A percentile compares a stretch with the other conserved stretches of the same genome.
These are phyloP conservation scores for Leptonema lineaticorne DNA, from an alignment of 1,140 invertebrate genomes.

Conservation along the genomic window DNA sequence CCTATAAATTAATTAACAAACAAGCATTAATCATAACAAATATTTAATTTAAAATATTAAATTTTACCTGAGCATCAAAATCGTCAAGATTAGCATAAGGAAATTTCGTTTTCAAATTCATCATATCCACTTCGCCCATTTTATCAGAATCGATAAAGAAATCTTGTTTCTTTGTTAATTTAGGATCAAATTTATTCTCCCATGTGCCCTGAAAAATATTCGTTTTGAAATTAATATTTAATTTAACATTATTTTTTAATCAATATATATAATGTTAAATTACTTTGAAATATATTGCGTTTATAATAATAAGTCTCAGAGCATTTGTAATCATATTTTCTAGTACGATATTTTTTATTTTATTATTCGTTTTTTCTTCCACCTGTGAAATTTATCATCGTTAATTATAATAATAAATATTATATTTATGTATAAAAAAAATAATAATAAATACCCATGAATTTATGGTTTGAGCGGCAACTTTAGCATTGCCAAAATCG, in stretches of 20 bases:
- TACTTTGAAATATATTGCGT: not conserved
- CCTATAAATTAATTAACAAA: not conserved
- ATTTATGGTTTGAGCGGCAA: not conserved
- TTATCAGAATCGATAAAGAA: not conserved
- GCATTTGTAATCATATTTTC: not conserved
- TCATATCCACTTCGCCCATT: not conserved
- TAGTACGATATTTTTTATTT: not conserved
- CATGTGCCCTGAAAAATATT: not conserved
- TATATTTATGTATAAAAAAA: not conserved
- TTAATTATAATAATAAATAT: not conserved
- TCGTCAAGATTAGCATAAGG: not conserved
- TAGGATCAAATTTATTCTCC: not conserved
- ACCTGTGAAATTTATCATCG: not conserved
- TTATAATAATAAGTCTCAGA: not conserved
- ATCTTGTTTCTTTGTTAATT: not conserved
- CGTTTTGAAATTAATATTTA: no score
- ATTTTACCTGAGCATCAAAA: not conserved
- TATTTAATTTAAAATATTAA: not conserved
- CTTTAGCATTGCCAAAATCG: not conserved
- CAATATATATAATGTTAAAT: no score
- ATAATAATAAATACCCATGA: not conserved
- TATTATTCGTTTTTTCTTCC: not conserved
- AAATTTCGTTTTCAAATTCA: not conserved
- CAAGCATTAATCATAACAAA: not conserved
- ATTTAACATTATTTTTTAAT: no score